phyloP scores from a whole-genome alignment of 1,140 invertebrate species.

The Drosophila takahashii region DNA sequence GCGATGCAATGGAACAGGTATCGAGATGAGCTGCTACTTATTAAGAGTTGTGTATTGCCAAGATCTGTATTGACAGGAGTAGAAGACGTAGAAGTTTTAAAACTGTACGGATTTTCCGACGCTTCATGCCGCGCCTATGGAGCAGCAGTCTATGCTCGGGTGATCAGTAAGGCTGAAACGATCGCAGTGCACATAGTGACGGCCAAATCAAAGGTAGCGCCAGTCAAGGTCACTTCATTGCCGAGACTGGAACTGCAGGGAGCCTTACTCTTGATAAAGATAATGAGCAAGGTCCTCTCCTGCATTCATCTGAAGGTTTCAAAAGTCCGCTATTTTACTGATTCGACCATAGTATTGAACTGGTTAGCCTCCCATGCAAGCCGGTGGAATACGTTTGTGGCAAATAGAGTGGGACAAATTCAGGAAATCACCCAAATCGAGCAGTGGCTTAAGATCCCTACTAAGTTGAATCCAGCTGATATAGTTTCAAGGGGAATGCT shows the following conservation, averaged over 20 bases:
- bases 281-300: not conserved
- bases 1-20: constrained; percentile 5
- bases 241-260: not conserved
- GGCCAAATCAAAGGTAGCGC: not conserved
- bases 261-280: not conserved
- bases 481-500: constrained; percentile 7
- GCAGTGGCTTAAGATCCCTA: constrained; percentile 1
- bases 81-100: no score
- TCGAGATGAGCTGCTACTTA: not conserved
- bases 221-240: not conserved
- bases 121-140: not conserved
- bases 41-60: not conserved
- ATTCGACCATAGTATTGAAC: not conserved
- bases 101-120: no score
- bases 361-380: not conserved
- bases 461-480: constrained; percentile 13
- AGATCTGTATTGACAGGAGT: not conserved
- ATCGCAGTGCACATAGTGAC: not conserved
- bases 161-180: not conserved
- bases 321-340: not conserved
- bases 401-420: not conserved
- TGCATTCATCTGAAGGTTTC: not conserved
- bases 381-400: not conserved
- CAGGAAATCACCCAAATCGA: no score
- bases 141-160: not conserved